Base-by-base conservation (phyloP, 2,113 vertebrate species). In the Misgurnus mizolepis region DNA sequence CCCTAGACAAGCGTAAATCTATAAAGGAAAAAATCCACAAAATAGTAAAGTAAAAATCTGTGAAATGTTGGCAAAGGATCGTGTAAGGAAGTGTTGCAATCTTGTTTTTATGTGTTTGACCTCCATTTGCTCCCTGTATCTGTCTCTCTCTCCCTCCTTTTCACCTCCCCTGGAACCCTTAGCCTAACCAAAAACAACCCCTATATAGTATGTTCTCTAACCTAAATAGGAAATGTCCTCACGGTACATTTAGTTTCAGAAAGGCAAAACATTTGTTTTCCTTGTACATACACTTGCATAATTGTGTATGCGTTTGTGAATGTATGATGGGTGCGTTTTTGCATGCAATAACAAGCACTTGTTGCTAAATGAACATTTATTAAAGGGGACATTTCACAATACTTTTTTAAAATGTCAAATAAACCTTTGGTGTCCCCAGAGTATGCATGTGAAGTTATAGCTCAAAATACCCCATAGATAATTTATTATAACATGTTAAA, bases 71-170 rank as follows among this genome's bases (percentile, higher is more conserved):
- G 82, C 50, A 6, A 53, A 39, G 72, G 70, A 65, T 79, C 67
- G 82, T 85, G 68, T 22, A 14, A 67, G 47, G 60, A 67, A 83
- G 76, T 87, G 77, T 86, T 84, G 85, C 82, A 85, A 86, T 84
- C 12, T 0, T 73, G 67, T 65, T 78, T 76, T 78, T 22, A 22
- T 27, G 60, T 49, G 40, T 80, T 73, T 56, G 17, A 45, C 64
- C 66, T 81, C 58, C 49, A 68, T 68, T 18, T 61, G 34, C 43
- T 78, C 22, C 61, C 60, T 47, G 17, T 61, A 9, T 60, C 43
- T 49, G 22, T 39, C 40, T 78, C 8, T 56, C 60, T 47, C 18
- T 73, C 1, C 55, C 50, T 5, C 73, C 45, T 62, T 67, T 68
- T 69, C 9, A 78, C 12, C 22, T 60, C 58, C 78, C 55, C 43